Evolutionary conservation across 2,888 invertebrate genomes (phyloP).

Genomic region (Drosophila merina): DNA sequence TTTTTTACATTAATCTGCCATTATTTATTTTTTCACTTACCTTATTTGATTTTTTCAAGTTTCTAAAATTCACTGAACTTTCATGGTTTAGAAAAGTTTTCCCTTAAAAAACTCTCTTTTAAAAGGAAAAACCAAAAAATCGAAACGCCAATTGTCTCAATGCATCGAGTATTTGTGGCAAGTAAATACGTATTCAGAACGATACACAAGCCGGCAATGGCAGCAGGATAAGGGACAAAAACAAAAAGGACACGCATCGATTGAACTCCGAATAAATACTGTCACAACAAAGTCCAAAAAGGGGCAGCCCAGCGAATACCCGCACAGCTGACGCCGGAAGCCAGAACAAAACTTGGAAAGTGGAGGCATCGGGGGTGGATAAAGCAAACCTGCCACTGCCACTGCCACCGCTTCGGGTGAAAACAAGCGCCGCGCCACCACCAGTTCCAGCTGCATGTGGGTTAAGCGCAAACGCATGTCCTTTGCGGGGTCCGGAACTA

Average conservation of each 20-base stretch:
- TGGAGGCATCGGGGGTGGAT: slow-evolving; percentile 22
- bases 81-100: not conserved
- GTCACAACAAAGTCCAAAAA: slow-evolving; percentile 42
- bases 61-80: not conserved
- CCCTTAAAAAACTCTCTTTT: not conserved
- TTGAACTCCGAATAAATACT: slow-evolving; percentile 61
- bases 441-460: slow-evolving; percentile 48
- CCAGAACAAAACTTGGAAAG: slow-evolving; percentile 32
- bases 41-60: no score
- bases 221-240: slow-evolving; percentile 18
- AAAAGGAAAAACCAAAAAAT: not conserved
- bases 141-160: slow-evolving; percentile 20
- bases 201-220: slow-evolving; percentile 36
- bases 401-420: slow-evolving; percentile 13
- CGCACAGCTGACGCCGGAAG: slow-evolving; percentile 43
- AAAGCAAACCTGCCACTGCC: slow-evolving; percentile 25
- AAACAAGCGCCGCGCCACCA: slow-evolving; percentile 12
- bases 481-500: slow-evolving; percentile 55
- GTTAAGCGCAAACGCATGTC: slow-evolving; percentile 70
- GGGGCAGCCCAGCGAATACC: slow-evolving; percentile 15
- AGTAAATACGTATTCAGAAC: slow-evolving; percentile 41
- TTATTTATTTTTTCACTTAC: no score
- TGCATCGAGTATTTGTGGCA: slow-evolving; percentile 52
- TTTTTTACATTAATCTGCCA: no score
- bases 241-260: slow-evolving; percentile 46